Conservation (phyloP, 2,888 invertebrate species). For the Erebia palarica region DNA sequence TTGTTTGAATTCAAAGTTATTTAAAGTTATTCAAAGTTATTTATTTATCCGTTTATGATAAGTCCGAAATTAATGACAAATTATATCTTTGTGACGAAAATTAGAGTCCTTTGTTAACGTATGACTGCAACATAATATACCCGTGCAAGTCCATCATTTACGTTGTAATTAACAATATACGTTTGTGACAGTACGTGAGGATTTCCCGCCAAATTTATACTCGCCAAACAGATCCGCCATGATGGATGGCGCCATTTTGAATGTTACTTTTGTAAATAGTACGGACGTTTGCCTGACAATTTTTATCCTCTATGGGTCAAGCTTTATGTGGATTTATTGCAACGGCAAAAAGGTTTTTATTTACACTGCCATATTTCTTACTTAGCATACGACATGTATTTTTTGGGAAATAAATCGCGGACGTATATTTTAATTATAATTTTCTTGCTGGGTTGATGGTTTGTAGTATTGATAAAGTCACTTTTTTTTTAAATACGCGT, state of each 20-base stretch:
- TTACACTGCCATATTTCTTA: slow-evolving; percentile 32
- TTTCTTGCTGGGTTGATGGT: background rate
- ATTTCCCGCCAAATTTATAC: slow-evolving; percentile 46
- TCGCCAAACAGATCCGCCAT: slow-evolving; percentile 50
- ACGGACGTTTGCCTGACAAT: slow-evolving; percentile 44
- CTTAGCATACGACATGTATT: slow-evolving; percentile 25
- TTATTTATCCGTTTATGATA: too few species aligned
- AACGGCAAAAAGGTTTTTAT: slow-evolving; percentile 37
- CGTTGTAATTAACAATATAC: slow-evolving; percentile 45
- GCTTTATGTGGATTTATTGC: slow-evolving; percentile 39
- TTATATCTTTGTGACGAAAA: background rate
- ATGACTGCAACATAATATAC: slow-evolving; percentile 3
- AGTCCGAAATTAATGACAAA: too few species aligned
- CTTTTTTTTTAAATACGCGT: too few species aligned
- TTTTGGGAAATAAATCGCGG: background rate
- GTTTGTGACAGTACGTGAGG: slow-evolving; percentile 46
- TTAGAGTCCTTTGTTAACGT: background rate
- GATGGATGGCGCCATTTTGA: slow-evolving; percentile 56
- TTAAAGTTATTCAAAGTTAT: too few species aligned
- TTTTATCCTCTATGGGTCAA: slow-evolving; percentile 42
- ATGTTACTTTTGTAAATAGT: slow-evolving; percentile 51
- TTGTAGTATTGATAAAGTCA: background rate
- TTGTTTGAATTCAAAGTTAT: too few species aligned
- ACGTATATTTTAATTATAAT: slow-evolving; percentile 1
- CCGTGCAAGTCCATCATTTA: slow-evolving; percentile 43